phyloP scores from a whole-genome alignment of 2,113 vertebrate genomes.

The Corapipo altera region DNA sequence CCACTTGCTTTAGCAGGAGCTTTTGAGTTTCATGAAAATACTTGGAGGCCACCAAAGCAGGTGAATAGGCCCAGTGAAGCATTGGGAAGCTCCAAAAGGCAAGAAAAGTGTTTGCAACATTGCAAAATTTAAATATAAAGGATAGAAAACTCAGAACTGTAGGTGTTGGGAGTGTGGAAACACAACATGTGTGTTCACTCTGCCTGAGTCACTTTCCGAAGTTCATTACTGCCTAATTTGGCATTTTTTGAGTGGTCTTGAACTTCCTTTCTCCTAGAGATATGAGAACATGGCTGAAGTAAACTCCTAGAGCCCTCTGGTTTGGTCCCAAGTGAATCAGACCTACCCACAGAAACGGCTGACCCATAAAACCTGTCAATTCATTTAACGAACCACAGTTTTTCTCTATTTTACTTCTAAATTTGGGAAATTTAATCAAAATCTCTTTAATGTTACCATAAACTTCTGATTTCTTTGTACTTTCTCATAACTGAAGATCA shows the following conservation, averaged over 20 bases:
- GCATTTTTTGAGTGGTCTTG: not conserved
- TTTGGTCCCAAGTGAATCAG: not conserved
- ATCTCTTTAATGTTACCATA: not conserved
- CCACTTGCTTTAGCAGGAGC: not conserved
- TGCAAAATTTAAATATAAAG: not conserved
- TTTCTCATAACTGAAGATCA: not conserved
- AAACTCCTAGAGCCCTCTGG: not conserved
- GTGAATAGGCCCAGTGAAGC: not conserved
- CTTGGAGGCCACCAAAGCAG: not conserved
- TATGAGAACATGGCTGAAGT: not conserved
- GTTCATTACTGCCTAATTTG: not conserved
- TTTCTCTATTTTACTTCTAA: not conserved
- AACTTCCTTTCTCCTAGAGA: not conserved
- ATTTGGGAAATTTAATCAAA: not conserved
- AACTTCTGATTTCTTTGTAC: not conserved
- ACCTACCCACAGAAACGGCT: not conserved
- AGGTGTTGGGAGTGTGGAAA: fast-evolving
- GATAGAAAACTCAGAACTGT: not conserved
- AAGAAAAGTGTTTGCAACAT: not conserved
- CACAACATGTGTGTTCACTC: not conserved
- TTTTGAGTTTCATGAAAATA: not conserved
- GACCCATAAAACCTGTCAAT: not conserved
- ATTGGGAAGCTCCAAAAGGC: not conserved
- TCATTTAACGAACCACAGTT: not conserved
- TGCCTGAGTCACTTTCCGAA: not conserved